These are phyloP conservation scores for Aselliscus stoliczkanus DNA, from an alignment of 2,797 vertebrate genomes.

Conservation along the genomic window DNA sequence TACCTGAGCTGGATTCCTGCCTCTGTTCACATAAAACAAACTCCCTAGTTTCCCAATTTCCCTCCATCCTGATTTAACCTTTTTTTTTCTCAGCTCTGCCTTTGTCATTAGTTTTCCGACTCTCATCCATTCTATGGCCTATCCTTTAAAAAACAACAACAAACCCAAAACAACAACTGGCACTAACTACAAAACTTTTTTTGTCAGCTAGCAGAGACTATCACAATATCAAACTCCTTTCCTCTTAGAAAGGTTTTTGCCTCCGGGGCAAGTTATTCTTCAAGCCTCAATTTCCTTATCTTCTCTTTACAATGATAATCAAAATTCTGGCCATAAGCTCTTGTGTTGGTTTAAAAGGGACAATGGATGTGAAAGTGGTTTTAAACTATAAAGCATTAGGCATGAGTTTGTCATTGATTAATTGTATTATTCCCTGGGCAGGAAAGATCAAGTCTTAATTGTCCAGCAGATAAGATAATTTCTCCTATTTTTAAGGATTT, in stretches of 20 bases:
- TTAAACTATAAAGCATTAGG: conserved; percentile 13
- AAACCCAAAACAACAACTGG: neutral
- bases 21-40: neutral
- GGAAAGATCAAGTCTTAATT: conserved; percentile 51
- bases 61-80: neutral
- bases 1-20: neutral
- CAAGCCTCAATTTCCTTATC: conserved; percentile 39
- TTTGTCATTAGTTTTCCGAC: neutral
- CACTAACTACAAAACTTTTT: neutral
- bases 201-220: neutral
- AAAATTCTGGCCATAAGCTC: conserved; percentile 15
- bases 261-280: neutral
- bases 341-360: conserved; percentile 36
- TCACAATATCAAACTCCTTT: neutral
- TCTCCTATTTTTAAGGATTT: conserved; percentile 41
- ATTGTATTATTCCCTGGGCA: conserved; percentile 50
- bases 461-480: conserved; percentile 49
- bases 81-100: neutral
- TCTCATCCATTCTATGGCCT: neutral
- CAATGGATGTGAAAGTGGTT: conserved; percentile 32
- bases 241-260: neutral
- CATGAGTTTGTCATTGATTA: conserved; percentile 38
- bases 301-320: conserved; percentile 49
- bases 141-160: neutral
- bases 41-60: neutral